Conservation (phyloP, 2,113 vertebrate genomes). For the Callipepla squamata region DNA sequence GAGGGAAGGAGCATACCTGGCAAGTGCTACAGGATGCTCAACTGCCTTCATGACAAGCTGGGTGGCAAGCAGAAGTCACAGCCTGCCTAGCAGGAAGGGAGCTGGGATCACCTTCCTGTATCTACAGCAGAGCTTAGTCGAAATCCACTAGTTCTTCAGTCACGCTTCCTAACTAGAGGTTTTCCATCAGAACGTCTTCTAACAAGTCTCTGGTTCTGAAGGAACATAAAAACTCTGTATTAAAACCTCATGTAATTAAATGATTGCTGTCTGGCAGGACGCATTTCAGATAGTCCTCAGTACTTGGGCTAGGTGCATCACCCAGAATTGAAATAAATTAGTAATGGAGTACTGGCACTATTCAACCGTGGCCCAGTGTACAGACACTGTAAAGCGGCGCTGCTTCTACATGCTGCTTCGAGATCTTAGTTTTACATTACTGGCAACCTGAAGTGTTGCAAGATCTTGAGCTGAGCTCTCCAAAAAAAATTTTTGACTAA, state of each 20-base stretch:
- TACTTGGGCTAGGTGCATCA: background rate
- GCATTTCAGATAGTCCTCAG: background rate
- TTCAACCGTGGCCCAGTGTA: background rate
- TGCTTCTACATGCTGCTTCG: constrained; percentile 22
- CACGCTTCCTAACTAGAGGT: background rate
- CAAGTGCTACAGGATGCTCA: background rate
- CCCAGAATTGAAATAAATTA: background rate
- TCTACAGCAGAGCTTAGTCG: background rate
- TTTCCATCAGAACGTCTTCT: background rate
- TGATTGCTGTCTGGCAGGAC: background rate
- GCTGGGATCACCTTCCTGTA: background rate
- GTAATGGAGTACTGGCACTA: background rate
- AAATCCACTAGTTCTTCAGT: background rate
- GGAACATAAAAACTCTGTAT: background rate
- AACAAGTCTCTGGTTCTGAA: background rate
- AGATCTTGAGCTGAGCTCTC: constrained; percentile 51
- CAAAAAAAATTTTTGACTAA: constrained; percentile 54
- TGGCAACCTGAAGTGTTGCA: constrained; percentile 48
- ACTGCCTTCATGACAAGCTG: no score
- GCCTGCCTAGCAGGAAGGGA: background rate
- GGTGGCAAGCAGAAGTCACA: background rate
- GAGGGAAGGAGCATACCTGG: background rate
- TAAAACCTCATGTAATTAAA: background rate
- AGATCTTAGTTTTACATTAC: constrained; percentile 35
- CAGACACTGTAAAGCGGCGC: background rate